A percentile compares a stretch with the other conserved stretches of the same genome.
phyloP scores from a whole-genome alignment of 2,113 vertebrate species.

The Camelus dromedarius region DNA sequence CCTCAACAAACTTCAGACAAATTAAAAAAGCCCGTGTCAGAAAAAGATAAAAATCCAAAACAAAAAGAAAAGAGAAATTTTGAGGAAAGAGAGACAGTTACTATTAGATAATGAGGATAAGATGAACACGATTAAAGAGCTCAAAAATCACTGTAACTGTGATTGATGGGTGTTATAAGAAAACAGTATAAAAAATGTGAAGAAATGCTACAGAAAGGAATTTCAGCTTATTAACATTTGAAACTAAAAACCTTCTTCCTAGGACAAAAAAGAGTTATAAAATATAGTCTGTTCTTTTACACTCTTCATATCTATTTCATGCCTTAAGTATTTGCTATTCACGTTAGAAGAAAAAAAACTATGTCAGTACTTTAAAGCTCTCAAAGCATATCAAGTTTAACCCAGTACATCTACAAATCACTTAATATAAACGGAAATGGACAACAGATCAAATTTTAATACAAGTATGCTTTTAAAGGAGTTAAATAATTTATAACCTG shows the following conservation, averaged over 20 bases:
- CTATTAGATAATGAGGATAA: neutral
- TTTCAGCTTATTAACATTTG: neutral
- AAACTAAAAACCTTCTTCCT: neutral
- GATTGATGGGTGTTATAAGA: neutral
- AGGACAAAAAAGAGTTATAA: conserved; percentile 18
- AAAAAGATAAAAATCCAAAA: neutral
- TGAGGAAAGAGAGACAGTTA: accelerated
- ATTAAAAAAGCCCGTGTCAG: neutral
- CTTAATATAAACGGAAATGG: neutral
- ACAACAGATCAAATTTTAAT: neutral
- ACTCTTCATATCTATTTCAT: neutral
- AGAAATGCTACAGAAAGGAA: neutral
- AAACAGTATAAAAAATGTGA: neutral
- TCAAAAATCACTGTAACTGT: neutral
- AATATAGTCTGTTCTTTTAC: conserved; percentile 6
- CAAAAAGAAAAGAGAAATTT: neutral
- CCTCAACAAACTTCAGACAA: neutral
- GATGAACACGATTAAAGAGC: neutral
- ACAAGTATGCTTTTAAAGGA: neutral
- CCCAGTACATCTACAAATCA: neutral
- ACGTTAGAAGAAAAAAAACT: neutral
- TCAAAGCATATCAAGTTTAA: neutral
- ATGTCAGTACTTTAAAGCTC: neutral
- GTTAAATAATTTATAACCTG: neutral
- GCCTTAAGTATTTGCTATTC: neutral